Conservation (phyloP, 2,113 vertebrate genomes). For the Meles meles region DNA sequence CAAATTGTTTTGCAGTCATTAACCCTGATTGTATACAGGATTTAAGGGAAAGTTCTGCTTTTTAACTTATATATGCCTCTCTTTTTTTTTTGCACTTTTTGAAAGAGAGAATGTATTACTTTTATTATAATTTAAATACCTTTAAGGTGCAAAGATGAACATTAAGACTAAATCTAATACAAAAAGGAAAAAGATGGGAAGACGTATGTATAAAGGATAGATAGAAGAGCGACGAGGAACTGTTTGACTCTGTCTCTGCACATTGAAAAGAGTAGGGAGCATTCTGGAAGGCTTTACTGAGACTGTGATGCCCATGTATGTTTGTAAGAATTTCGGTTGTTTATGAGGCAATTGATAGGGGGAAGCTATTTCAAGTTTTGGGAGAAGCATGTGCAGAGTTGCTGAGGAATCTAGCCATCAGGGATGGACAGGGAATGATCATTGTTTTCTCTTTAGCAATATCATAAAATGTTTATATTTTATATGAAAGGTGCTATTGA, state of each 20-base stretch:
- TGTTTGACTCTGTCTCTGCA: background rate
- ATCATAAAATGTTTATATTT: background rate
- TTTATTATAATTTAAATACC: background rate
- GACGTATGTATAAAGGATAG: background rate
- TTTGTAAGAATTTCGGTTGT: background rate
- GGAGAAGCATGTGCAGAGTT: background rate
- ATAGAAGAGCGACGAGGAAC: background rate
- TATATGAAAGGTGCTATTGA: background rate
- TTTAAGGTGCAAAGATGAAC: background rate
- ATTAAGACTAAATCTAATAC: background rate
- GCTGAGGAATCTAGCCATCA: background rate
- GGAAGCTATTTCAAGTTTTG: background rate
- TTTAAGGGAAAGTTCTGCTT: background rate
- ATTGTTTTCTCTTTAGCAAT: background rate
- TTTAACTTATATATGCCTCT: background rate
- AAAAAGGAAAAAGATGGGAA: background rate
- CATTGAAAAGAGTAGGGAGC: background rate
- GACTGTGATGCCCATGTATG: background rate
- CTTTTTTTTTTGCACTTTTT: background rate
- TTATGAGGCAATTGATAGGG: background rate
- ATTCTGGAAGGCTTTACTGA: background rate
- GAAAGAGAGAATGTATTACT: background rate
- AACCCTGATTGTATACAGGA: background rate
- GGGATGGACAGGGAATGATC: background rate
- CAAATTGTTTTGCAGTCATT: background rate